These are phyloP conservation scores for cat (Felis catus) DNA, from an alignment of 2,113 vertebrate species.

Conservation along the genomic window F.catus_Fca126_mat1.0 CM031428.1:49708001-49708500, in stretches of 20 bases:
- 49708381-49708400: rapidly evolving
- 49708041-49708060: background rate
- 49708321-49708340: background rate
- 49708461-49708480: background rate
- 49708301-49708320: background rate
- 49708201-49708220: background rate
- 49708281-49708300: background rate
- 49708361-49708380: background rate
- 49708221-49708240: background rate
- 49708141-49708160: background rate
- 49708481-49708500: background rate
- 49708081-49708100: background rate
- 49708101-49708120: background rate
- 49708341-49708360: background rate
- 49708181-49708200: background rate
- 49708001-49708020: background rate
- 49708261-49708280: background rate
- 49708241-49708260: background rate
- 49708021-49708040: background rate
- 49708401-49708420: background rate
- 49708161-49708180: background rate
- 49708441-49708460: background rate
- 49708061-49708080: background rate
- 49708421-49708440: background rate
- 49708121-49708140: background rate